Evolutionary conservation across 2,888 invertebrate genomes (phyloP).

Genomic region (Drosophila histrio): DNA sequence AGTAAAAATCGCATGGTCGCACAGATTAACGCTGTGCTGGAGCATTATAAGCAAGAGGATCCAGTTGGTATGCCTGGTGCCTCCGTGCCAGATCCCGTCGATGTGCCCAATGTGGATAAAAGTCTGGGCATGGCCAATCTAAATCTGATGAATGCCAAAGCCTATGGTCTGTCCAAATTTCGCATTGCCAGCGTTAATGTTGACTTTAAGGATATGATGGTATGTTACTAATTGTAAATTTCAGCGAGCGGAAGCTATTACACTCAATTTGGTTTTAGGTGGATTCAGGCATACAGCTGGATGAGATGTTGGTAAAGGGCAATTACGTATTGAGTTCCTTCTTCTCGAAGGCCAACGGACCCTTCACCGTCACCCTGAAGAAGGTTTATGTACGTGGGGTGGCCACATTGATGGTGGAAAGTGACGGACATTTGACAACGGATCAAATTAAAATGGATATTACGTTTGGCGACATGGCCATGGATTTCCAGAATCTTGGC

Average conservation of each 20-base stretch:
- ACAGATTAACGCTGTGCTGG: slow-evolving; percentile 88
- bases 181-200: slow-evolving; percentile 89
- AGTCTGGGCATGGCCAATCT: slow-evolving; percentile 89
- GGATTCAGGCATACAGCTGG: slow-evolving; percentile 89
- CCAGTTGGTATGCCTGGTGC: slow-evolving; percentile 92
- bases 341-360: slow-evolving; percentile 89
- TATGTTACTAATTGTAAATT: slow-evolving; percentile 68
- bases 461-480: slow-evolving; percentile 89
- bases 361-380: slow-evolving; percentile 90
- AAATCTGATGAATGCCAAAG: slow-evolving; percentile 88
- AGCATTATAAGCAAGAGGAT: slow-evolving; percentile 92
- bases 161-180: slow-evolving; percentile 92
- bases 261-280: slow-evolving; percentile 85
- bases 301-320: slow-evolving; percentile 89
- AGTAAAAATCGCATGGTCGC: slow-evolving; percentile 90
- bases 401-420: slow-evolving; percentile 89
- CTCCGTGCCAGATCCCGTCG: slow-evolving; percentile 91
- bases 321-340: slow-evolving; percentile 90
- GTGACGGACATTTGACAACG: slow-evolving; percentile 90
- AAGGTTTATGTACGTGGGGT: slow-evolving; percentile 89
- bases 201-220: slow-evolving; percentile 91
- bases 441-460: slow-evolving; percentile 92
- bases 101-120: slow-evolving; percentile 90
- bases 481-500: slow-evolving; percentile 92
- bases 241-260: not conserved